Percentiles rank a stretch among this genome's conserved stretches.
Evolutionary conservation across 2,888 invertebrate species (phyloP).

Genomic region (Hypselothyrea guttata): DNA sequence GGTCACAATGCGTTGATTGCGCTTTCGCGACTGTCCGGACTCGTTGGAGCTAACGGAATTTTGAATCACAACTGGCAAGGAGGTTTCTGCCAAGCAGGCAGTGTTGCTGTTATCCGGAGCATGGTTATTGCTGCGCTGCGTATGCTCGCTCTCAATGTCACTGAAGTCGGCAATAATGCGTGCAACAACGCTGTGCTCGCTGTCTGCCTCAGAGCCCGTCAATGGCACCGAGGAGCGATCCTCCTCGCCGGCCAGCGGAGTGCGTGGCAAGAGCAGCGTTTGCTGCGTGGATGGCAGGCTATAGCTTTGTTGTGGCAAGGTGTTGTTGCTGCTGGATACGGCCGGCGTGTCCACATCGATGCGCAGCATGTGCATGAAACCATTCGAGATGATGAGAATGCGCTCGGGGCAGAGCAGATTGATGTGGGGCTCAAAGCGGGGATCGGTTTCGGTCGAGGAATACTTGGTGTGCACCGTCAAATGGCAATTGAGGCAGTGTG

Average conservation of each 20-base stretch:
- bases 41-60: conserved; percentile 37
- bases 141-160: conserved; percentile 85
- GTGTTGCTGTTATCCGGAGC: conserved; percentile 61
- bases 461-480: conserved; percentile 96
- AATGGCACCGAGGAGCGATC: conserved; percentile 53
- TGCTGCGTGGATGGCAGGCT: conserved; percentile 60
- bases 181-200: conserved; percentile 84
- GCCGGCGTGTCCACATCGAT: conserved; percentile 84
- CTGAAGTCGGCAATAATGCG: conserved; percentile 86
- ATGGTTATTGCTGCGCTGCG: conserved; percentile 78
- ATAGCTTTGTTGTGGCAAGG: conserved; percentile 39
- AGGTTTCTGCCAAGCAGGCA: conserved; percentile 45
- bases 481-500: conserved; percentile 93
- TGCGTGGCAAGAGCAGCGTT: conserved; percentile 40
- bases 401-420: conserved; percentile 88
- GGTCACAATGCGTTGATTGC: conserved; percentile 81
- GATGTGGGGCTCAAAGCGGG: conserved; percentile 88
- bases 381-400: conserved; percentile 92
- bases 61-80: conserved; percentile 40
- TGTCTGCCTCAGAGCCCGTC: conserved; percentile 62
- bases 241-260: conserved; percentile 49
- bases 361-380: conserved; percentile 90
- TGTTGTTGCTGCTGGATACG: conserved; percentile 32
- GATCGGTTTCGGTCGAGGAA: conserved; percentile 93
- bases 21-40: conserved; percentile 69